Percentiles rank a stretch among this genome's conserved stretches.
Conservation (phyloP, 2,797 vertebrate species). For the Acanthopagrus latus region DNA sequence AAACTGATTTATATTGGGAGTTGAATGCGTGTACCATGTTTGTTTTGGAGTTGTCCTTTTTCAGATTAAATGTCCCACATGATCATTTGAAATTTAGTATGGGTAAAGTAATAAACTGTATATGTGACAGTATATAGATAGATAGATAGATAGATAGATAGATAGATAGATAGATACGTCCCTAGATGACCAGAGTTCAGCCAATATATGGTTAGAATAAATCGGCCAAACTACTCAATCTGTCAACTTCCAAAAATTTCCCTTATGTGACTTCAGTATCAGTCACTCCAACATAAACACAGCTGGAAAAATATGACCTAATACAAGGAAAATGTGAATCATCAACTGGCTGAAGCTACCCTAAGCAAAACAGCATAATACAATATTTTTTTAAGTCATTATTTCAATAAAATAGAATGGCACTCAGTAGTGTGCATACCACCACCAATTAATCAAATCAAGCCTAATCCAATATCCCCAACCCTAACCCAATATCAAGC, state of each 20-base stretch:
- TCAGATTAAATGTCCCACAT: background rate
- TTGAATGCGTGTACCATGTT: background rate
- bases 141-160: no score
- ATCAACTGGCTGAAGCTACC: slow-evolving; percentile 23
- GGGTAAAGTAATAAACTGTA: background rate
- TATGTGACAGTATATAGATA: background rate
- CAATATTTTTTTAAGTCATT: background rate
- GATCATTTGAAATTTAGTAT: background rate
- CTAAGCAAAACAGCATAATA: slow-evolving; percentile 38
- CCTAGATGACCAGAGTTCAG: no score
- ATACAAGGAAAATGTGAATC: slow-evolving; percentile 44
- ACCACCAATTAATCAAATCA: no score
- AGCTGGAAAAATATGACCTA: slow-evolving; percentile 37
- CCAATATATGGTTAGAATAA: no score
- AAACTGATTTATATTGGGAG: background rate
- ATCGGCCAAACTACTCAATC: no score
- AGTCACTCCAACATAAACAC: slow-evolving; percentile 26
- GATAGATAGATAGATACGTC: no score
- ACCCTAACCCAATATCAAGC: no score
- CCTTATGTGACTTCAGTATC: slow-evolving; percentile 3
- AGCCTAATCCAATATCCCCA: no score
- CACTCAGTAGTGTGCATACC: no score
- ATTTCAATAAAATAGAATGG: background rate
- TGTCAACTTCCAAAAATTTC: no score
- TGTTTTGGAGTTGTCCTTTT: no score